Conservation (phyloP, 2,888 invertebrate genomes). For the Pyrrhosoma nymphula region DNA sequence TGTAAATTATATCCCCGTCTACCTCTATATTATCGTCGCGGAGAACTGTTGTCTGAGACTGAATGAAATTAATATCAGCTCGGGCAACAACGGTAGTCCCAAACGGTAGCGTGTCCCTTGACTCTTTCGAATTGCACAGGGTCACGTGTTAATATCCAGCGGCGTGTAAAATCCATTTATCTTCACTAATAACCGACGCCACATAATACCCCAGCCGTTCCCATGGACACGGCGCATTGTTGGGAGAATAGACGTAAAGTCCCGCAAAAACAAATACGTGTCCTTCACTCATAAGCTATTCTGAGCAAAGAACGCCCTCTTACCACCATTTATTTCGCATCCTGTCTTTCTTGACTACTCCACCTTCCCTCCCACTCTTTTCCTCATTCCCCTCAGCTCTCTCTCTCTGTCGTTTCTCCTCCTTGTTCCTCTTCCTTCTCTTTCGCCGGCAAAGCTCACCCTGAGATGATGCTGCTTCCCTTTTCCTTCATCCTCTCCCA, state of each 20-base stretch:
- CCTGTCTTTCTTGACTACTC: conserved; percentile 58
- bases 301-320: conserved; percentile 67
- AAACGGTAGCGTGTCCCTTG: conserved; percentile 63
- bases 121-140: conserved; percentile 58
- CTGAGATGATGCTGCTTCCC: neutral
- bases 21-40: conserved; percentile 54
- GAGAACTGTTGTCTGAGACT: conserved; percentile 45
- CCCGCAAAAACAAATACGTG: conserved; percentile 66
- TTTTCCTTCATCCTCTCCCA: neutral
- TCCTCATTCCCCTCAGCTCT: neutral
- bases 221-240: conserved; percentile 59
- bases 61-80: conserved; percentile 66
- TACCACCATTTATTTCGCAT: conserved; percentile 67
- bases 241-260: conserved; percentile 61
- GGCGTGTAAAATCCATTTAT: conserved; percentile 67
- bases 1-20: conserved; percentile 54
- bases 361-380: neutral
- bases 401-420: neutral
- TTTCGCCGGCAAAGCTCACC: neutral
- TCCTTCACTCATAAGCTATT: conserved; percentile 67
- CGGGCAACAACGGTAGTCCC: conserved; percentile 60
- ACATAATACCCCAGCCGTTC: conserved; percentile 56
- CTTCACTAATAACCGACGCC: conserved; percentile 66
- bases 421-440: neutral
- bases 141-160: conserved; percentile 67